Conservation (phyloP, 2,797 vertebrate species). For the Phataginus tetradactyla region DNA sequence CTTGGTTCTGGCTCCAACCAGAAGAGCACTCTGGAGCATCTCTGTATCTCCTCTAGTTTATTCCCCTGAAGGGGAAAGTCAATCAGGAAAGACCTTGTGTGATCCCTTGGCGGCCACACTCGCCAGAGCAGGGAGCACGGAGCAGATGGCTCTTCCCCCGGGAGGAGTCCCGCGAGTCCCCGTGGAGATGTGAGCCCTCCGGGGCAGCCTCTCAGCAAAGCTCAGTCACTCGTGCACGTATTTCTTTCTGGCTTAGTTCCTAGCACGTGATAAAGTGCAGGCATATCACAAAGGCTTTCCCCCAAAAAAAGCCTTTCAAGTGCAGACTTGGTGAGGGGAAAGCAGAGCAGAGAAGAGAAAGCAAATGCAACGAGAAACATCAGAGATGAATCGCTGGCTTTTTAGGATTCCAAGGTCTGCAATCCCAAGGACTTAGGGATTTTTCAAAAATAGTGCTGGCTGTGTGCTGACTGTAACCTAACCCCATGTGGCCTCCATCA, state of each 20-base stretch:
- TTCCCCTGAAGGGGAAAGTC: background rate
- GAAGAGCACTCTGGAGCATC: background rate
- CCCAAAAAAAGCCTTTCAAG: background rate
- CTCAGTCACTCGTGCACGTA: background rate
- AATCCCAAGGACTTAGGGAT: background rate
- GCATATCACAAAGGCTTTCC: background rate
- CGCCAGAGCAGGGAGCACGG: background rate
- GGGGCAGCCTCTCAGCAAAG: background rate
- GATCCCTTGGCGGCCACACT: background rate
- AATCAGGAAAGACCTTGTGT: background rate
- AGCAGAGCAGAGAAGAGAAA: background rate
- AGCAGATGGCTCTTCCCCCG: fast-evolving
- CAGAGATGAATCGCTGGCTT: background rate
- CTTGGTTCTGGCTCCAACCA: background rate
- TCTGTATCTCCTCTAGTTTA: background rate
- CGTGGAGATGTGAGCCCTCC: fast-evolving
- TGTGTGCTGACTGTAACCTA: background rate
- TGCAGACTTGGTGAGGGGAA: background rate
- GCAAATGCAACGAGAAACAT: background rate
- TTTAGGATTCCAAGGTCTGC: background rate
- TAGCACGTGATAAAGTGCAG: background rate
- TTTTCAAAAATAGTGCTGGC: background rate
- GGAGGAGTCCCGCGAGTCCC: background rate
- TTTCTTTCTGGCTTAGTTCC: background rate
- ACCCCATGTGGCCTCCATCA: fast-evolving